A percentile compares a stretch with the other conserved stretches of the same genome.
phyloP scores from a whole-genome alignment of 2,113 vertebrate genomes.

The Callionymus lyra region DNA sequence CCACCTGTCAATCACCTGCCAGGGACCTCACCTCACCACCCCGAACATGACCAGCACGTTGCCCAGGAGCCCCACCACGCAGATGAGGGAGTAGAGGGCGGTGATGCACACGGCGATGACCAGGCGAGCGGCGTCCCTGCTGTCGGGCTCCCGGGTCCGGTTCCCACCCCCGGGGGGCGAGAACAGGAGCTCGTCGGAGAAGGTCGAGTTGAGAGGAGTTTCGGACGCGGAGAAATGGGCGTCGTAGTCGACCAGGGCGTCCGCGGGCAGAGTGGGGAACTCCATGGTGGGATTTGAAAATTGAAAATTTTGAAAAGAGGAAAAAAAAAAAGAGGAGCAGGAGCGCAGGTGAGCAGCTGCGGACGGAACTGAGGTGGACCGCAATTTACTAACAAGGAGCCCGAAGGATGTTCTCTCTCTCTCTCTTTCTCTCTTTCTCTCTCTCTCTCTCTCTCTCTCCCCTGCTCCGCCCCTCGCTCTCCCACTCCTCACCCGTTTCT shows the following conservation, averaged over 20 bases:
- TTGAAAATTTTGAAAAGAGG: not conserved
- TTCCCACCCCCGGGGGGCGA: conserved; percentile 44
- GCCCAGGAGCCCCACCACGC: conserved; percentile 87
- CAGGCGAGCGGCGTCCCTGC: conserved; percentile 63
- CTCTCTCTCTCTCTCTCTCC: conserved; percentile 6
- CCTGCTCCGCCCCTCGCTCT: conserved; percentile 5
- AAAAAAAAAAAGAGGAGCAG: not conserved
- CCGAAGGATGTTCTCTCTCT: not conserved
- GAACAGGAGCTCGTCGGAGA: conserved; percentile 26
- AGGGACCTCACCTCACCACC: conserved; percentile 92
- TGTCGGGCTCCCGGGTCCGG: conserved; percentile 34
- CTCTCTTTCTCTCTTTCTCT: conserved; percentile 6
- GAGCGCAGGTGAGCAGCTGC: conserved; percentile 1
- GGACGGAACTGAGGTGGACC: conserved; percentile 4
- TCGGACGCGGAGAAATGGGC: conserved; percentile 42
- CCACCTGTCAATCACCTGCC: too few species aligned
- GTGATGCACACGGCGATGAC: conserved; percentile 83
- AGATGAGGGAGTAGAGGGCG: conserved; percentile 85
- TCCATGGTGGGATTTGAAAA: conserved; percentile 59
- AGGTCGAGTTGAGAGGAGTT: conserved; percentile 59
- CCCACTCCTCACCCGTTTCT: not conserved
- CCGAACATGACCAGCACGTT: conserved; percentile 93
- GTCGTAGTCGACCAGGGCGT: conserved; percentile 35
- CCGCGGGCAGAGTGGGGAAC: conserved; percentile 45
- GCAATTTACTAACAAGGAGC: conserved; percentile 7